phyloP scores from a whole-genome alignment of 2,888 invertebrate genomes.

The Himalopsyche anomala region DNA sequence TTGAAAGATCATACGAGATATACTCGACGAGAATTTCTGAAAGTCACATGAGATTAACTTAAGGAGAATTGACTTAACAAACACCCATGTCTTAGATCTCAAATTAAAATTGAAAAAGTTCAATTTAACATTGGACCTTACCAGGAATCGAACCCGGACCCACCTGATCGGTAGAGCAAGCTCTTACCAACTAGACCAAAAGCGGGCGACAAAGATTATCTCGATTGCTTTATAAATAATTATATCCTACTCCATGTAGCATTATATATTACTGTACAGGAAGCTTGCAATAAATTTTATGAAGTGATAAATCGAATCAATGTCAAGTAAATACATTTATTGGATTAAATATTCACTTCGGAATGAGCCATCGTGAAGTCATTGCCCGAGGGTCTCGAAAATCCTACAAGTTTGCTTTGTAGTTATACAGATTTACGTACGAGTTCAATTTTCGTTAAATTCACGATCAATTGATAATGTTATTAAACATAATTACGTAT shows the following conservation, averaged over 20 bases:
- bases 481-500: not conserved
- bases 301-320: constrained; percentile 3
- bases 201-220: too few species aligned
- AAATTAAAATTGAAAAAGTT: too few species aligned
- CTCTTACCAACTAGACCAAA: too few species aligned
- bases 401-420: constrained; percentile 9
- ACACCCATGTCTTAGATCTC: too few species aligned
- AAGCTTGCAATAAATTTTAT: not conserved
- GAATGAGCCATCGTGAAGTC: not conserved
- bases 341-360: not conserved
- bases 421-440: not conserved
- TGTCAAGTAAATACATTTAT: not conserved
- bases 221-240: not conserved
- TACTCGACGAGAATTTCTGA: too few species aligned
- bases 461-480: not conserved
- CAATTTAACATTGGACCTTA: too few species aligned
- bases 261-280: not conserved
- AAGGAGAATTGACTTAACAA: too few species aligned
- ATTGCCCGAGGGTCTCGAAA: not conserved
- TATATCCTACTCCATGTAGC: not conserved
- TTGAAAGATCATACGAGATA: too few species aligned
- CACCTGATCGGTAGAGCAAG: too few species aligned
- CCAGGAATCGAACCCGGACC: too few species aligned
- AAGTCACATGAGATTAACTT: too few species aligned
- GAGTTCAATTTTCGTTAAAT: not conserved